These are phyloP conservation scores for Cliona cf. orientalis DNA, from an alignment of 37 sponge, comb jelly and placozoan genomes.

Conservation along the genomic window DNA sequence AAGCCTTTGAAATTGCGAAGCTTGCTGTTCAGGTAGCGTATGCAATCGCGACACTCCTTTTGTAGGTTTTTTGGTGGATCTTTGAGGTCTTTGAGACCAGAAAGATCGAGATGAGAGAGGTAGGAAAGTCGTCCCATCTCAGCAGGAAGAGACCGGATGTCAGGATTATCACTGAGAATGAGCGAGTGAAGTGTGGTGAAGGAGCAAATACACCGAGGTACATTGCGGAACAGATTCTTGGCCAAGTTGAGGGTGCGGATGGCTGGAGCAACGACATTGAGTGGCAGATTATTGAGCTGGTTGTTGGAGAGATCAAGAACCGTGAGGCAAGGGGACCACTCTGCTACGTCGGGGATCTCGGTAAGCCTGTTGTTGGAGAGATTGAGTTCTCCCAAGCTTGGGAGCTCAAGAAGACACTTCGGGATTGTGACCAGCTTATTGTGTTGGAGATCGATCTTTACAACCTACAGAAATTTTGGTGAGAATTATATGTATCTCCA, in stretches of 20 bases:
- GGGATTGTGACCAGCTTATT: slow-evolving; percentile 81
- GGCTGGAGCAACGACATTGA: slow-evolving; percentile 54
- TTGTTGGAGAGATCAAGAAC: slow-evolving; percentile 83
- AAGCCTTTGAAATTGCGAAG: slow-evolving; percentile 73
- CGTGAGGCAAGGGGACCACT: slow-evolving; percentile 79
- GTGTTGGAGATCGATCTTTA: slow-evolving; percentile 70
- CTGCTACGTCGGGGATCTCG: slow-evolving; percentile 75
- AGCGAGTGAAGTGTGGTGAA: slow-evolving; percentile 66
- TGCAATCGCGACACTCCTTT: slow-evolving; percentile 58
- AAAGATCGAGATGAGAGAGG: slow-evolving; percentile 52
- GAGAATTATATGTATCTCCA: neutral
- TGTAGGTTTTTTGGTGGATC: slow-evolving; percentile 79
- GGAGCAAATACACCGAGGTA: slow-evolving; percentile 84
- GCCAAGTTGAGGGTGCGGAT: slow-evolving; percentile 75
- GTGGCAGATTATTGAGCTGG: slow-evolving; percentile 71
- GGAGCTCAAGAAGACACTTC: slow-evolving; percentile 78
- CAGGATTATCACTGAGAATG: slow-evolving; percentile 73
- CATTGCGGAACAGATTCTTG: slow-evolving; percentile 71
- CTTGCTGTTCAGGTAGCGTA: slow-evolving; percentile 85
- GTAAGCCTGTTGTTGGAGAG: slow-evolving; percentile 73
- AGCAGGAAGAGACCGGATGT: slow-evolving; percentile 73
- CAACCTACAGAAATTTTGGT: slow-evolving; percentile 23
- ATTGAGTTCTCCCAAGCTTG: slow-evolving; percentile 76
- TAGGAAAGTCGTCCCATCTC: slow-evolving; percentile 81
- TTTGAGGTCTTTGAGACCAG: slow-evolving; percentile 76